Evolutionary conservation across 2,888 invertebrate species (phyloP).

Genomic region (Drosophila falleni): DNA sequence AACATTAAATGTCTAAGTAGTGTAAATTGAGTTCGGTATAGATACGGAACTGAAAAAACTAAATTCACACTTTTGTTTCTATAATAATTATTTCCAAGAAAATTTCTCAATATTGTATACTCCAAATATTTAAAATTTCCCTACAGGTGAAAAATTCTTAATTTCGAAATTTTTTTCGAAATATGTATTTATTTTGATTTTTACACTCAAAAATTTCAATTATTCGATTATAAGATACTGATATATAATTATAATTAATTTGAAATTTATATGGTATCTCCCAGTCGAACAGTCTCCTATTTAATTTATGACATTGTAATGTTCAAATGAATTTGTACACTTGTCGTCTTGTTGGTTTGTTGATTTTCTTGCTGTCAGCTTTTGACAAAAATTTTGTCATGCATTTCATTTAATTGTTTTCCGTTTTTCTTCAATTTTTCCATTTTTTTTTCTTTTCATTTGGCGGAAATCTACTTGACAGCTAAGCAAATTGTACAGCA

Average conservation of each 20-base stretch:
- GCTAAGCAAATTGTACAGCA: slow-evolving; percentile 41
- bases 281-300: background rate
- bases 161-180: no score
- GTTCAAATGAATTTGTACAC: slow-evolving; percentile 25
- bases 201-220: no score
- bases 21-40: background rate
- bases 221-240: background rate
- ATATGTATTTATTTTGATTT: no score
- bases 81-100: background rate
- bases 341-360: slow-evolving; percentile 22
- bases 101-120: background rate
- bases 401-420: slow-evolving; percentile 41
- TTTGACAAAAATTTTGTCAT: slow-evolving; percentile 34
- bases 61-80: background rate
- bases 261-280: slow-evolving; percentile 1
- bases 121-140: no score
- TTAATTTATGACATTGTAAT: slow-evolving; percentile 9
- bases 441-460: background rate
- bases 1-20: background rate
- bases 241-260: background rate
- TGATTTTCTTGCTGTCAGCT: slow-evolving; percentile 24
- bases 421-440: slow-evolving; percentile 26
- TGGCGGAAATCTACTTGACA: slow-evolving; percentile 43
- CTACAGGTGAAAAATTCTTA: no score
- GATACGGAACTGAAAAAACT: background rate